Conservation (phyloP, 2,888 invertebrate genomes). For the Drosophila demipolita region DNA sequence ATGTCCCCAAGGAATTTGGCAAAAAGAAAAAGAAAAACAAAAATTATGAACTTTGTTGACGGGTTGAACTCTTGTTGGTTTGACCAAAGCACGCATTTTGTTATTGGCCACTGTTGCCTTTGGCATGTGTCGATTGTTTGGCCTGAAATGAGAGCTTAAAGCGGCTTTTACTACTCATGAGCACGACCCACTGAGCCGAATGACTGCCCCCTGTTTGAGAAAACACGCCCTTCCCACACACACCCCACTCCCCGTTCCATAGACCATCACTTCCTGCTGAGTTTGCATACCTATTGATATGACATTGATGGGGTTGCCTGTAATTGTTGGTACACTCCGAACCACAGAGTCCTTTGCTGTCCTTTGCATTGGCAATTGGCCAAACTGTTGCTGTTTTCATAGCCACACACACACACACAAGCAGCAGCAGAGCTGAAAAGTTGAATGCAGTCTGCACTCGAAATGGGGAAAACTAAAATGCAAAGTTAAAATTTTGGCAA, state of each 20-base stretch:
- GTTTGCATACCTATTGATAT: conserved; percentile 29
- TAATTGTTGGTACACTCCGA: conserved; percentile 48
- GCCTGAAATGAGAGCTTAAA: conserved; percentile 60
- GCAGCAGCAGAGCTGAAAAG: conserved; percentile 32
- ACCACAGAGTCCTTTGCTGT: conserved; percentile 25
- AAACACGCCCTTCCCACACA: too few species aligned
- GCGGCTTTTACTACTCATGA: conserved; percentile 71
- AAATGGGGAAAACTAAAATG: conserved; percentile 1
- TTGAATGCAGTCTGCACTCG: conserved; percentile 20
- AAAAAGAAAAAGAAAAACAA: conserved; percentile 18
- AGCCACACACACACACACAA: conserved; percentile 16
- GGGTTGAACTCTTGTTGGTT: conserved; percentile 25
- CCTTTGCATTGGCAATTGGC: conserved; percentile 43
- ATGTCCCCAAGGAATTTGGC: conserved; percentile 64
- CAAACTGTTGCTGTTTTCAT: conserved; percentile 60
- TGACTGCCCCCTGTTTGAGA: conserved; percentile 13
- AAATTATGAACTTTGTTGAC: conserved; percentile 65
- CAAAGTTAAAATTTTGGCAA: background rate
- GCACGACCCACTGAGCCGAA: conserved; percentile 56
- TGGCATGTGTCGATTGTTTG: conserved; percentile 46
- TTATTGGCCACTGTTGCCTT: conserved; percentile 35
- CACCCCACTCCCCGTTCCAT: background rate
- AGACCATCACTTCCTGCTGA: conserved; percentile 7
- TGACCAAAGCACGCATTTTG: conserved; percentile 45
- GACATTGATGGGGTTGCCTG: conserved; percentile 42